These are phyloP conservation scores for Heteronetta atricapilla DNA, from an alignment of 2,113 vertebrate genomes.

Conservation along the genomic window DNA sequence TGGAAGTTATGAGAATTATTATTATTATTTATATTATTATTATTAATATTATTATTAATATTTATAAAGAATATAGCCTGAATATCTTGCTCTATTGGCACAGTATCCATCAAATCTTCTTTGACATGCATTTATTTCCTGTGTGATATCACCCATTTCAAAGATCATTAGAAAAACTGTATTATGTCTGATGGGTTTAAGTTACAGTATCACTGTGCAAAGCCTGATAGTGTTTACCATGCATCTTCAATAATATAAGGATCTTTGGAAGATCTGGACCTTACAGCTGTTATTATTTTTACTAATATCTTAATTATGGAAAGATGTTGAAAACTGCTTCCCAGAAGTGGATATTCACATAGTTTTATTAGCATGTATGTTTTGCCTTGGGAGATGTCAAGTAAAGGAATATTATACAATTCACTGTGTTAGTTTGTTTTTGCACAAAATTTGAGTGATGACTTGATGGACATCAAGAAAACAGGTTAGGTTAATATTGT, in stretches of 20 bases:
- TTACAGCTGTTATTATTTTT: background rate
- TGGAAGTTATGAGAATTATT: background rate
- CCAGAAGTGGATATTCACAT: background rate
- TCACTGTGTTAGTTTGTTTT: background rate
- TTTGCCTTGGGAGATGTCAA: background rate
- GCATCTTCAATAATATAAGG: background rate
- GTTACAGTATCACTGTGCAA: background rate
- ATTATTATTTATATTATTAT: no score
- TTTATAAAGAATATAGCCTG: background rate
- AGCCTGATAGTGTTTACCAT: background rate
- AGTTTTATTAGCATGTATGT: background rate
- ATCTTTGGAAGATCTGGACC: background rate
- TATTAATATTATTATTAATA: no score
- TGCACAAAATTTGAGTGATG: background rate
- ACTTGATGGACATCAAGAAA: background rate
- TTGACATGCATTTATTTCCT: background rate
- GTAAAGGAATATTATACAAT: background rate
- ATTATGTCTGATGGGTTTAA: background rate
- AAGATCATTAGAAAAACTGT: background rate
- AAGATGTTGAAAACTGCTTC: background rate
- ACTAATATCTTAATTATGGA: background rate
- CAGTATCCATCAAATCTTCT: background rate
- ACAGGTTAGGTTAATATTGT: background rate
- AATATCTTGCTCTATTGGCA: background rate
- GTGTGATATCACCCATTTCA: background rate